These are phyloP conservation scores for Oncorhynchus mykiss DNA, from an alignment of 2,113 vertebrate genomes.

Conservation along the genomic window DNA sequence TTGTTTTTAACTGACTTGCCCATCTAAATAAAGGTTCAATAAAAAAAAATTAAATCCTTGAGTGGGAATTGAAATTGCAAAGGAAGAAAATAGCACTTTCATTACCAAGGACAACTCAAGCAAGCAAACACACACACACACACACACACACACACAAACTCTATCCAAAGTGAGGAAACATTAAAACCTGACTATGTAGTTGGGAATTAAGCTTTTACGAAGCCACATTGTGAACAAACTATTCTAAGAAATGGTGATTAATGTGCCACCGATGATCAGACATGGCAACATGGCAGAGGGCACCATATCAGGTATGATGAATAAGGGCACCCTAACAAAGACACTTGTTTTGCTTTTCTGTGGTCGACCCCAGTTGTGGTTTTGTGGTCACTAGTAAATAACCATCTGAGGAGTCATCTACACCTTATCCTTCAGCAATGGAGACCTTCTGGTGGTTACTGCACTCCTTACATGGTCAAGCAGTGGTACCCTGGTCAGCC, in stretches of 20 bases:
- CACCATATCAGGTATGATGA: too few relatives aligned
- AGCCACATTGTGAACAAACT: not conserved
- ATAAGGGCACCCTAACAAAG: not conserved
- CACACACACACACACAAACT: not conserved
- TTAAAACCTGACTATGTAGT: not conserved
- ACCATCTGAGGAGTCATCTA: constrained; percentile 30
- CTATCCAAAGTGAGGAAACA: not conserved
- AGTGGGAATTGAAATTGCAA: constrained; percentile 33
- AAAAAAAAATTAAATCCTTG: not conserved
- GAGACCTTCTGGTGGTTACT: not conserved
- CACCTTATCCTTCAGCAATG: constrained; percentile 19
- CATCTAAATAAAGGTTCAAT: too few relatives aligned
- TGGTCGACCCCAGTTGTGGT: not conserved
- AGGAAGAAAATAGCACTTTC: constrained; percentile 37
- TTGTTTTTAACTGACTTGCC: too few relatives aligned
- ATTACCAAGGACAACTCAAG: not conserved
- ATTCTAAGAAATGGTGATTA: too few relatives aligned
- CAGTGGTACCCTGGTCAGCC: not conserved
- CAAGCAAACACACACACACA: not conserved
- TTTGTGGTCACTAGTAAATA: constrained; percentile 23
- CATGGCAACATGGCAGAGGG: not conserved
- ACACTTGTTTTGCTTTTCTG: constrained; percentile 39
- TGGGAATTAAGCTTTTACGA: not conserved
- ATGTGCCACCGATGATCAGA: not conserved
- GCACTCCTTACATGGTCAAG: constrained; percentile 40